Percentiles rank a stretch among this genome's conserved stretches.
Evolutionary conservation across 1,140 invertebrate genomes (phyloP).

Genomic region (Ips nitidus): DNA sequence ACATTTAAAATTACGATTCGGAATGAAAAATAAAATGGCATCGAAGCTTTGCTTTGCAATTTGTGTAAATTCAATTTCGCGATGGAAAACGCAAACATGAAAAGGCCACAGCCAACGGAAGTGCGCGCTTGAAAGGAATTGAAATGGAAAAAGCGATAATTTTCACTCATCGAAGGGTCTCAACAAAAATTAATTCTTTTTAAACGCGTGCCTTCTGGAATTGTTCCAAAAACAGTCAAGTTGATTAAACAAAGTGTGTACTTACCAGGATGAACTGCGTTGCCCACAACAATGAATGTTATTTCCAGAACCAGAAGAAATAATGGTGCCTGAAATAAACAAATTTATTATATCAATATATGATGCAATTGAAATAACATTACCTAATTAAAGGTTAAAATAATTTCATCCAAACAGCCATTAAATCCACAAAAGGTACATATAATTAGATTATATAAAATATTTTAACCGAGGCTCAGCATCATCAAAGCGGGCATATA

Average conservation of each 20-base stretch:
- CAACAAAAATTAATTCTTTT: no score
- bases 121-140: conserved; percentile 7
- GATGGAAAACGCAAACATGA: conserved; percentile 13
- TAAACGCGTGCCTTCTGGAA: neutral
- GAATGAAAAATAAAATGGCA: conserved; percentile 4
- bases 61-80: conserved; percentile 1
- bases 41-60: neutral
- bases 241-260: neutral
- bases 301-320: conserved; percentile 45
- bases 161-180: neutral
- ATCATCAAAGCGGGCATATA: neutral
- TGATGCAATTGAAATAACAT: no score
- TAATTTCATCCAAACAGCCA: no score
- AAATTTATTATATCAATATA: neutral
- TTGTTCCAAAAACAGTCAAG: neutral
- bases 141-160: conserved; percentile 10
- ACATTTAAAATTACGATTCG: conserved; percentile 11
- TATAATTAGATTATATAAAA: no score
- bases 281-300: conserved; percentile 46
- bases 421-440: no score
- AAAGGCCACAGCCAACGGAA: conserved; percentile 3
- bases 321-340: conserved; percentile 47
- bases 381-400: no score
- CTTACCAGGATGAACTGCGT: conserved; percentile 50
- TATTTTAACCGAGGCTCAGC: no score